Percentiles rank a stretch among this genome's conserved stretches.
These are phyloP conservation scores for Agapornis canus DNA, from an alignment of 2,797 vertebrate genomes.

Conservation along the genomic window DNA sequence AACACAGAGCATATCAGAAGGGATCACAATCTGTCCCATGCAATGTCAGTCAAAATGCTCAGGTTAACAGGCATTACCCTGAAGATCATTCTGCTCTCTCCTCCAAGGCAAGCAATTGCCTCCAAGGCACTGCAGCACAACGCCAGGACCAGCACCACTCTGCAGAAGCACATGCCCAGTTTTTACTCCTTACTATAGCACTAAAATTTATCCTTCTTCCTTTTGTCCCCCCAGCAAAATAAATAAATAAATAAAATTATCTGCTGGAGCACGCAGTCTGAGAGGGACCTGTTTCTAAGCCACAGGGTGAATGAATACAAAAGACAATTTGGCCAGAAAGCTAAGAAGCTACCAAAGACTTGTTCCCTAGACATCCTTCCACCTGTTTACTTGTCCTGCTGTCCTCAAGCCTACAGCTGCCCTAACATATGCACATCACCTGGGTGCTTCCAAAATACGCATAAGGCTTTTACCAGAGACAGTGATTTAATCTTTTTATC, in stretches of 20 bases:
- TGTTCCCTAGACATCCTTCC: background rate
- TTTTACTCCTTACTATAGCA: background rate
- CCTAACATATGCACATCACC: accelerated
- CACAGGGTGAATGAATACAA: background rate
- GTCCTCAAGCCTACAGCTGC: background rate
- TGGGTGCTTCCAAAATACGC: background rate
- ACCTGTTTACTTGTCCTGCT: accelerated
- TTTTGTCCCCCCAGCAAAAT: background rate
- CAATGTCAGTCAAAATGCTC: background rate
- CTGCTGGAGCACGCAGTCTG: background rate
- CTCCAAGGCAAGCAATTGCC: background rate
- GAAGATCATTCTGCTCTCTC: background rate
- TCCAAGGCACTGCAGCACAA: accelerated
- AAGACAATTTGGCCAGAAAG: background rate
- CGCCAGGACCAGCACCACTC: accelerated
- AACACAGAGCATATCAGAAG: background rate
- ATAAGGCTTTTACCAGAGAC: too few relatives aligned
- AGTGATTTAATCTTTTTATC: accelerated
- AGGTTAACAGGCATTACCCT: background rate
- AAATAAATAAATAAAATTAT: background rate
- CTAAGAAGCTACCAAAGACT: background rate
- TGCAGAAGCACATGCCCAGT: background rate
- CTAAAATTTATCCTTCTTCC: background rate
- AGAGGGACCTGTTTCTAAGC: background rate
- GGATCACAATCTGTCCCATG: background rate